Evolutionary conservation across 2,113 vertebrate genomes (phyloP), one percentile per base, ranked within the genome.

Genomic region (Sinocyclocheilus grahami): DNA sequence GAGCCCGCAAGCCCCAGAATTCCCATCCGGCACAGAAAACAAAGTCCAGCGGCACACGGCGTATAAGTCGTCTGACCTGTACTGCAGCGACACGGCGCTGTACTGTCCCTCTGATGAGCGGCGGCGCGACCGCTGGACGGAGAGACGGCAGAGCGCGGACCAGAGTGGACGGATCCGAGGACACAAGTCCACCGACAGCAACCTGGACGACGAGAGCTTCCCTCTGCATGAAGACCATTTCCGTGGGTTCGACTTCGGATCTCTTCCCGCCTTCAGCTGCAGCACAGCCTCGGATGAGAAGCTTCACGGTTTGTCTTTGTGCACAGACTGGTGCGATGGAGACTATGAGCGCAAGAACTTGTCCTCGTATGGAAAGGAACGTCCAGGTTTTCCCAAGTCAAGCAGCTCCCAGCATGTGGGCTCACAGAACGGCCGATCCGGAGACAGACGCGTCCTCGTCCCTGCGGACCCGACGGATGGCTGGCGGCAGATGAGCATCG

Each of bases 31-130:
- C 42, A 42, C 42, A 1, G 42, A 8, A 8, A 96, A 97, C 82
- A 96, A 96, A 87, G 91, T 93, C 0, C 93, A 95, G 71, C 94
- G 95, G 1, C 93, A 94, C 3, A 79, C 93, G n/a, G 92, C 96
- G 0, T 97, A 96, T 86, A 98, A 99, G 90, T 94, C 91, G 0
- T 94, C 95, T 0, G 97, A 99, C 87, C 90, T 97, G 87, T 99
- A 97, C 93, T 96, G 97, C 93, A 99, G 98, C 0, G 98, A 99
- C 89, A 97, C 97, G 0, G 97, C 97, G 0, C 96, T 99, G 62
- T 98, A 99, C 90, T 97, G 97, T 88, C 96, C 97, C 0, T 4
- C 20, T 0, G 96, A 96, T 33, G 96, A 96, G 78, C 91, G 92
- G 48, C 91, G 90, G 37, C 90, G 85, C 0, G 96, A 96, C 77